Percentiles rank a stretch among this genome's conserved stretches.
These are phyloP conservation scores for Dinothrombium tinctorium DNA, from an alignment of 1,140 invertebrate species.

Conservation along the genomic window DNA sequence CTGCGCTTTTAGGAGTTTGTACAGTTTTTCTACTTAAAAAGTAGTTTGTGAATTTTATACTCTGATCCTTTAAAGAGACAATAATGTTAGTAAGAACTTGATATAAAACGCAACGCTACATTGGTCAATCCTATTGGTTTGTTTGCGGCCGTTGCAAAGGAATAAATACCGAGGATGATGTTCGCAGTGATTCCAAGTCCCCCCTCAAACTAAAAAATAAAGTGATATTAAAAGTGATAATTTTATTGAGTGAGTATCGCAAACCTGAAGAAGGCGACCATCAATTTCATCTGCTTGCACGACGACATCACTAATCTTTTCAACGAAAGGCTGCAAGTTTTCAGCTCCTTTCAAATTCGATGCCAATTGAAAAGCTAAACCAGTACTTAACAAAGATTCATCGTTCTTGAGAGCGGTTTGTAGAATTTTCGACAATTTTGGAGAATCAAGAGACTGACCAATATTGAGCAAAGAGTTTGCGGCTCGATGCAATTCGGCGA, in stretches of 20 bases:
- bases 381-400: constrained; percentile 22
- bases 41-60: constrained; percentile 72
- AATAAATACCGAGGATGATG: constrained; percentile 44
- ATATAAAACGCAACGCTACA: constrained; percentile 14
- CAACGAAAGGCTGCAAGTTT: constrained; percentile 33
- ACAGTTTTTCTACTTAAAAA: constrained; percentile 69
- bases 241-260: background rate
- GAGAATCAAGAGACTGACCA: constrained; percentile 22
- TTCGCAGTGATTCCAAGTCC: constrained; percentile 41
- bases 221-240: constrained; percentile 2
- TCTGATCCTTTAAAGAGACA: constrained; percentile 42
- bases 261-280: constrained; percentile 36
- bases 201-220: constrained; percentile 61
- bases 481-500: constrained; percentile 21
- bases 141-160: constrained; percentile 38
- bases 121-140: constrained; percentile 34
- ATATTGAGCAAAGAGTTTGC: constrained; percentile 22
- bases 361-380: constrained; percentile 44
- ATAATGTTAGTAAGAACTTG: background rate
- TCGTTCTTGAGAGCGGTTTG: constrained; percentile 45
- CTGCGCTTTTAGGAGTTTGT: constrained; percentile 53
- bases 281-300: constrained; percentile 87
- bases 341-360: constrained; percentile 30
- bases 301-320: constrained; percentile 65
- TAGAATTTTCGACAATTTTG: constrained; percentile 34